These are phyloP conservation scores for Eremophila alpestris DNA, from an alignment of 2,797 vertebrate species.

Conservation along the genomic window DNA sequence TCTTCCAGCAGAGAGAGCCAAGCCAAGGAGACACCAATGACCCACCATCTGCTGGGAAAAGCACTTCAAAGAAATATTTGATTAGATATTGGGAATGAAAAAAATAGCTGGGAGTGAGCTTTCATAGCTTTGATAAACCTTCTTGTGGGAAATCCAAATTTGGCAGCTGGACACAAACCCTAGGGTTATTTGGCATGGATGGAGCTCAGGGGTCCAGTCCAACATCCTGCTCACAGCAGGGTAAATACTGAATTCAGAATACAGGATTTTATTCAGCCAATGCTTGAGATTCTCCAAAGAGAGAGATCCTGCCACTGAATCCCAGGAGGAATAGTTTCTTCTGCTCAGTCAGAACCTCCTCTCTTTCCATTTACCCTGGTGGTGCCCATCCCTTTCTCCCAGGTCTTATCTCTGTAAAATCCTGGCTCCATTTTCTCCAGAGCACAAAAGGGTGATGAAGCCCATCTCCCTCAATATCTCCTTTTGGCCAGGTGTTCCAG, in stretches of 20 bases:
- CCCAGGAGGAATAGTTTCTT: background rate
- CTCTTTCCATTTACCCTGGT: background rate
- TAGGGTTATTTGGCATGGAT: background rate
- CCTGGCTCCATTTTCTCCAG: background rate
- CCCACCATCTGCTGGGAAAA: background rate
- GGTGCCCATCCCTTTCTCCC: background rate
- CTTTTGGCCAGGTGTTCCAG: background rate
- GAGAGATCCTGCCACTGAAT: background rate
- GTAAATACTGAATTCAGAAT: background rate
- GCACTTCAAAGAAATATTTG: background rate
- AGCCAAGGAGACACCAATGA: rapidly evolving
- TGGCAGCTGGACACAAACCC: background rate
- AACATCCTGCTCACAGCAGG: background rate
- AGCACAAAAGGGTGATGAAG: background rate
- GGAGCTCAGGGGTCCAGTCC: background rate
- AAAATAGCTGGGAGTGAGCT: background rate
- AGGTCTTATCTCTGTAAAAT: rapidly evolving
- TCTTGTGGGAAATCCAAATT: background rate
- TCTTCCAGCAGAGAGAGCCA: background rate
- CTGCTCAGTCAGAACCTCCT: background rate
- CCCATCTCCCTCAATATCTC: background rate
- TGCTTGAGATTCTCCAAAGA: background rate
- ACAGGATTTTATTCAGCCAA: background rate
- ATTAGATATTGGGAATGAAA: background rate
- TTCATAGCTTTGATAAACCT: background rate